phyloP scores from a whole-genome alignment of 2,888 invertebrate genomes.

The Sicus ferrugineus region DNA sequence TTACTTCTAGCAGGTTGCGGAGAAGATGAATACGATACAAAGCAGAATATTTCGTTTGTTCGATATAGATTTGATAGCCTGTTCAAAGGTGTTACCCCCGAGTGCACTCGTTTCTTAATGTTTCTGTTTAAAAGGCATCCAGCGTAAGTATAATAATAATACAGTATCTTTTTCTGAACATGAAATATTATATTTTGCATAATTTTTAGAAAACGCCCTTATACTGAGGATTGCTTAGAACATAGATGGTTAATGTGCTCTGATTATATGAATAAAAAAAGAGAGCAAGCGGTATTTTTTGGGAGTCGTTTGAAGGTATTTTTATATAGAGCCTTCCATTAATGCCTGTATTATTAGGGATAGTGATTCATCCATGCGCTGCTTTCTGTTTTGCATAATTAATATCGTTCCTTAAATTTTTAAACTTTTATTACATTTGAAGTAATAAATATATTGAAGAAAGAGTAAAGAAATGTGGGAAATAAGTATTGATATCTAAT shows the following conservation, averaged over 20 bases:
- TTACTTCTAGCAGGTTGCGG: constrained; percentile 91
- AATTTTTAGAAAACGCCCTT: constrained; percentile 83
- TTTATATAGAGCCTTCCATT: neutral
- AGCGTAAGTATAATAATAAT: constrained; percentile 68
- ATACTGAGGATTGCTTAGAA: constrained; percentile 93
- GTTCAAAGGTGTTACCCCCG: constrained; percentile 93
- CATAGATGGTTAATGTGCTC: constrained; percentile 94
- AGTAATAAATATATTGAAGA: too few relatives aligned
- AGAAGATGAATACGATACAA: constrained; percentile 80
- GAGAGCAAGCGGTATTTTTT: constrained; percentile 87
- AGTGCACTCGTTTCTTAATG: constrained; percentile 93
- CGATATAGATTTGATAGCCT: constrained; percentile 93
- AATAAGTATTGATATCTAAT: too few relatives aligned
- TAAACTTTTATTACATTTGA: too few relatives aligned
- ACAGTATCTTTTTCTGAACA: constrained; percentile 11
- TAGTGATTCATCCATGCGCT: too few relatives aligned
- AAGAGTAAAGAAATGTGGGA: too few relatives aligned
- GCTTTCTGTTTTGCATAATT: too few relatives aligned
- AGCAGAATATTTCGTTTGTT: constrained; percentile 90
- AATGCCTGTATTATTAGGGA: too few relatives aligned
- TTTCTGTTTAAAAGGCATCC: constrained; percentile 94
- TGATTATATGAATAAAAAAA: constrained; percentile 91
- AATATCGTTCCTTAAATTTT: too few relatives aligned
- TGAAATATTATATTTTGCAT: neutral
- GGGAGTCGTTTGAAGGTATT: constrained; percentile 81